Evolutionary conservation across 2,888 invertebrate genomes (phyloP).

Genomic region (Artemia sp.): DNA sequence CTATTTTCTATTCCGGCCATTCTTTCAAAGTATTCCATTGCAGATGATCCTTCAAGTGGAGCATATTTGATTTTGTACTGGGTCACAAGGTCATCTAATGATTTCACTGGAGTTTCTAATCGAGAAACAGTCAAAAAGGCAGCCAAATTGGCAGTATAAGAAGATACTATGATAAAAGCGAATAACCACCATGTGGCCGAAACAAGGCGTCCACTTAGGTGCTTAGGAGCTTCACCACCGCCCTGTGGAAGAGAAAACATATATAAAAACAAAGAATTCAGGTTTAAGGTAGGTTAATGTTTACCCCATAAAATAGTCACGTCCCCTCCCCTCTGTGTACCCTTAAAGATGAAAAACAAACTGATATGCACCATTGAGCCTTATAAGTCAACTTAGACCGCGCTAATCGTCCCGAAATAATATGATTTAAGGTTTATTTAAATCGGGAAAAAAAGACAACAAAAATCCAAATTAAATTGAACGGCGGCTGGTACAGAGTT

Average conservation of each 20-base stretch:
- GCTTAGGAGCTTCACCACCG: constrained; percentile 89
- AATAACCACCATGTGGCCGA: constrained; percentile 99
- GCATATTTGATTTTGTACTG: constrained; percentile 94
- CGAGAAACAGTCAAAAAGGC: constrained; percentile 89
- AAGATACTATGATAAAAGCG: constrained; percentile 95
- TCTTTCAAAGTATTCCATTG: constrained; percentile 82
- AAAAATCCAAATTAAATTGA: too few relatives aligned
- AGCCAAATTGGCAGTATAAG: constrained; percentile 93
- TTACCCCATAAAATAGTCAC: too few relatives aligned
- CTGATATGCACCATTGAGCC: too few relatives aligned
- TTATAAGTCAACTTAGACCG: too few relatives aligned
- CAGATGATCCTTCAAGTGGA: constrained; percentile 66
- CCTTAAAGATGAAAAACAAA: too few relatives aligned
- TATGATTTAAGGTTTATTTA: too few relatives aligned
- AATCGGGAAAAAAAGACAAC: too few relatives aligned
- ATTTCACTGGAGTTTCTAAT: constrained; percentile 78
- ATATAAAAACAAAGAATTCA: too few relatives aligned
- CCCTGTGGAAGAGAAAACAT: constrained; percentile 40
- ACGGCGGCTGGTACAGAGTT: too few relatives aligned
- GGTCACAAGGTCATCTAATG: constrained; percentile 80
- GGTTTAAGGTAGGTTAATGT: too few relatives aligned
- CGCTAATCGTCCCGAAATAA: too few relatives aligned
- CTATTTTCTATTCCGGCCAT: constrained; percentile 88
- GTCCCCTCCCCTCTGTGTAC: too few relatives aligned
- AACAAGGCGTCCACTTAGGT: constrained; percentile 78